These are phyloP conservation scores for Temnothorax unifasciatus DNA, from an alignment of 2,888 invertebrate species.

Conservation along the genomic window DNA sequence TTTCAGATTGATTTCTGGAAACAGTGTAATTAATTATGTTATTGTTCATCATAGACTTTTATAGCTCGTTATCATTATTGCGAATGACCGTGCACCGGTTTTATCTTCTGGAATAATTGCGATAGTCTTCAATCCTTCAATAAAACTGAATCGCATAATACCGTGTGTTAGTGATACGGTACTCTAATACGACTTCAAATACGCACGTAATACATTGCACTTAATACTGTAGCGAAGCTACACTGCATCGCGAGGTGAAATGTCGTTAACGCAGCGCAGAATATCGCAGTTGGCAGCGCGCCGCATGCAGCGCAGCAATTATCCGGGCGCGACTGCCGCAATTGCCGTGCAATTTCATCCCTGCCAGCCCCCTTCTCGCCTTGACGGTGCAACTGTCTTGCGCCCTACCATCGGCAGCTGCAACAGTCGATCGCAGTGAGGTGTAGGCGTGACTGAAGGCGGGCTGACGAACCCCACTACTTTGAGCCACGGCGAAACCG, in stretches of 20 bases:
- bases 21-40: background rate
- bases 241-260: background rate
- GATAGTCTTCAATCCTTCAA: background rate
- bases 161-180: background rate
- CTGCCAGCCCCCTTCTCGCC: background rate
- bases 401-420: constrained; percentile 45
- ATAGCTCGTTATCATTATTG: background rate
- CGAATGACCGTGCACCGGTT: background rate
- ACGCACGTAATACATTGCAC: background rate
- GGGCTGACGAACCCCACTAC: constrained; percentile 76
- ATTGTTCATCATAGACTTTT: background rate
- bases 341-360: constrained; percentile 48
- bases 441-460: constrained; percentile 79
- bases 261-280: constrained; percentile 27
- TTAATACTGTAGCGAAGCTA: background rate
- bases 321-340: constrained; percentile 45
- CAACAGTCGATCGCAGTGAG: constrained; percentile 56
- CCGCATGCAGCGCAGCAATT: constrained; percentile 31
- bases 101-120: background rate
- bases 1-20: background rate
- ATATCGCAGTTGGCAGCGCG: constrained; percentile 32
- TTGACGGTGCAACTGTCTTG: constrained; percentile 11
- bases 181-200: constrained; percentile 7
- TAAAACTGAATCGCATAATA: background rate
- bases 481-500: background rate